Conservation (phyloP, 2,888 invertebrate species). For the Epistrophe grossulariae region DNA sequence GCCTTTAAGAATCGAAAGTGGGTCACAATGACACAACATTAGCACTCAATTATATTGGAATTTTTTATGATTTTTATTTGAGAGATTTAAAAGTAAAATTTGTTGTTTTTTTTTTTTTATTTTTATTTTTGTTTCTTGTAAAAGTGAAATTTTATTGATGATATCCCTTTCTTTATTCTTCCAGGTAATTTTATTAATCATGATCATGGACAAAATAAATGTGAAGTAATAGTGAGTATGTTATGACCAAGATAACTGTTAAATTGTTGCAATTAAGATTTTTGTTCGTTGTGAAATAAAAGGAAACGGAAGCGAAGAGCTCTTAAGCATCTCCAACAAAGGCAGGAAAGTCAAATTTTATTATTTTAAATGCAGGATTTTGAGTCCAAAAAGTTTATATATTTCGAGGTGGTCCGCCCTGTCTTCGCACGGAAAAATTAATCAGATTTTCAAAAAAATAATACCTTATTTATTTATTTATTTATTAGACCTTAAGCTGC, state of each 20-base stretch:
- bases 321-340: too few relatives aligned
- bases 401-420: too few relatives aligned
- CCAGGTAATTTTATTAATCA: conserved; percentile 59
- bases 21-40: conserved; percentile 55
- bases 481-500: too few relatives aligned
- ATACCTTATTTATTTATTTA: too few relatives aligned
- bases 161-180: conserved; percentile 54
- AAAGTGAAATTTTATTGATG: conserved; percentile 58
- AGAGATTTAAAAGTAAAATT: conserved; percentile 25
- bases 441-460: too few relatives aligned
- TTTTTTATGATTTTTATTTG: conserved; percentile 17
- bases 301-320: too few relatives aligned
- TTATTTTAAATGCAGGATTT: too few relatives aligned
- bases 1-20: conserved; percentile 50
- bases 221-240: conserved; percentile 37
- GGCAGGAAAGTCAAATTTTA: too few relatives aligned
- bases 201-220: not conserved
- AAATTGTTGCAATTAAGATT: not conserved
- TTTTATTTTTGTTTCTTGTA: too few relatives aligned
- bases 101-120: conserved; percentile 16
- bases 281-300: not conserved
- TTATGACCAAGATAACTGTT: not conserved
- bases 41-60: conserved; percentile 48
- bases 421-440: too few relatives aligned
- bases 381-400: too few relatives aligned